Evolutionary conservation across 2,797 vertebrate species (phyloP).

Genomic region (Platyrinchus mystaceus): DNA sequence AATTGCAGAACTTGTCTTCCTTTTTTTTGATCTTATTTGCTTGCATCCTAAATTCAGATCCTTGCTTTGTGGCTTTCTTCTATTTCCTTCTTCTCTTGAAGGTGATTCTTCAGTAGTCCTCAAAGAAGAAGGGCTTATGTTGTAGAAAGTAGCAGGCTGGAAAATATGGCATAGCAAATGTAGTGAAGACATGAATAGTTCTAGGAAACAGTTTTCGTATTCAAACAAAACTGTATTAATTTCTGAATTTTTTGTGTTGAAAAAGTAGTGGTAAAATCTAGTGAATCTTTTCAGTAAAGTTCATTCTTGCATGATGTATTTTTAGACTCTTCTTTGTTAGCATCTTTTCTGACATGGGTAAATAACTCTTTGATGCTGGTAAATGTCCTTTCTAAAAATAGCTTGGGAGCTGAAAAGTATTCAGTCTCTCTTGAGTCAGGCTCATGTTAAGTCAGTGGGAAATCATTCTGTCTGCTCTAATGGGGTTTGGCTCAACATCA

Average conservation of each 20-base stretch:
- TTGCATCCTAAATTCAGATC: not conserved
- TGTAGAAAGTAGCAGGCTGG: not conserved
- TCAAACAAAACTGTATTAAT: not conserved
- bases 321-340: not conserved
- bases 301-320: not conserved
- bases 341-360: not conserved
- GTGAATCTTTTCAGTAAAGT: not conserved
- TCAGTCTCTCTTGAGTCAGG: slow-evolving; percentile 4
- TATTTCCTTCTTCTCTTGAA: not conserved
- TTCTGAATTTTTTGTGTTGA: not conserved
- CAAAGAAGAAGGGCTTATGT: not conserved
- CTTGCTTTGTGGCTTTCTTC: not conserved
- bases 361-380: slow-evolving; percentile 3
- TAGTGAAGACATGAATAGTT: not conserved
- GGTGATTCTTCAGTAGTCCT: not conserved
- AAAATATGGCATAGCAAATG: not conserved
- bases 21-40: not conserved
- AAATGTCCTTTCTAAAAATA: slow-evolving; percentile 34
- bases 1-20: not conserved
- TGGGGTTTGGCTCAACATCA: not conserved
- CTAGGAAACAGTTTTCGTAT: not conserved
- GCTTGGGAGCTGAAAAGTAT: not conserved
- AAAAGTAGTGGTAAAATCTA: not conserved
- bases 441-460: slow-evolving; percentile 30
- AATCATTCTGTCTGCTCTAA: slow-evolving; percentile 21